phyloP scores from a whole-genome alignment of 1,140 invertebrate genomes.

The Chlorops oryzae region DNA sequence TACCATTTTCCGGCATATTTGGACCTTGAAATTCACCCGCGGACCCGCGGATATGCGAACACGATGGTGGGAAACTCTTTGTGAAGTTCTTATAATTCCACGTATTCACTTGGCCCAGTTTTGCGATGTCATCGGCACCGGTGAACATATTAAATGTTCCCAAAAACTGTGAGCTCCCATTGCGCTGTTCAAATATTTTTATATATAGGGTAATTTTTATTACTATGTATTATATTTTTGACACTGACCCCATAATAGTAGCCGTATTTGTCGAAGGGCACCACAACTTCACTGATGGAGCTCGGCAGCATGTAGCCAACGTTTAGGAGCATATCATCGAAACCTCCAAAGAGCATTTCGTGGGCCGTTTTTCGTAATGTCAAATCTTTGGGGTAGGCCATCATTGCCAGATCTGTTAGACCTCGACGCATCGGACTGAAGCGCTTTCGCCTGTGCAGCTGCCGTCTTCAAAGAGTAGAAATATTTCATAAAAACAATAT shows the following conservation, averaged over 20 bases:
- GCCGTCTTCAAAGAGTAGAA: constrained; percentile 56
- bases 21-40: constrained; percentile 70
- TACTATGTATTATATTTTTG: background rate
- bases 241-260: constrained; percentile 69
- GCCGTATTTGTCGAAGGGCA: constrained; percentile 65
- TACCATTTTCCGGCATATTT: constrained; percentile 51
- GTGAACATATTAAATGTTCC: constrained; percentile 66
- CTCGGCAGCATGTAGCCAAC: constrained; percentile 54
- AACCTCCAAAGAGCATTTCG: constrained; percentile 71
- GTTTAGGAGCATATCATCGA: constrained; percentile 61
- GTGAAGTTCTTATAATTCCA: constrained; percentile 63
- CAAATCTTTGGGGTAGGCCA: constrained; percentile 50
- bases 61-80: constrained; percentile 54
- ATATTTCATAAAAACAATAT: constrained; percentile 72
- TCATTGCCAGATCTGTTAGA: constrained; percentile 52
- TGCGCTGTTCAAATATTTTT: constrained; percentile 53
- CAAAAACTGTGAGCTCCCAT: constrained; percentile 59
- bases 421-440: constrained; percentile 54
- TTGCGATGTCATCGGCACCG: constrained; percentile 51
- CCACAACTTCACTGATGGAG: constrained; percentile 39
- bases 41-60: constrained; percentile 56
- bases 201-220: background rate
- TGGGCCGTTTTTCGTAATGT: constrained; percentile 58
- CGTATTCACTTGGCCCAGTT: constrained; percentile 57
- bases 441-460: constrained; percentile 19